Base-by-base conservation (phyloP, 2,113 vertebrate species). In the Pithys albifrons region DNA sequence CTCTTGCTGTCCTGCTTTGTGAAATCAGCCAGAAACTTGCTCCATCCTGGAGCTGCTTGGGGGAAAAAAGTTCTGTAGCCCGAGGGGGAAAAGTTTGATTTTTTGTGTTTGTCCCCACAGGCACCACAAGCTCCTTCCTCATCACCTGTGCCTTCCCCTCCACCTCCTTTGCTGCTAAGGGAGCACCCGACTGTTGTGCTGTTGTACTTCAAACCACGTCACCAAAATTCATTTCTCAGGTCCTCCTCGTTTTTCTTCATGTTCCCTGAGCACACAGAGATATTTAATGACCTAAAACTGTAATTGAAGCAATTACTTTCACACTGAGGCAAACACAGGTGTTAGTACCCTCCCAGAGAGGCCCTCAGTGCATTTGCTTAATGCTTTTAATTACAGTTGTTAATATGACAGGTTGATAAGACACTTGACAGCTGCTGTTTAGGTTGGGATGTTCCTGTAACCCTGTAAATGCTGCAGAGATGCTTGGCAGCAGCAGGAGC, bases 311-410 rank as follows among this genome's bases (percentile, higher is more conserved):
- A 91, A 86, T 94, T 85, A 70, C 46, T 59, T 80, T 33, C 77
- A 78, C 80, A 49, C 48, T 27, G 78, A 85, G 69, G 64, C 35
- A 66, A 58, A 31, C 7, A 0, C 25, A 73, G 88, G 82, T 84
- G 46, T 59, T 69, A 67, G 46, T 58, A 88, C 35, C 37, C 75
- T 96, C 77, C 67, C 78, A 85, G 75, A 83, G 59, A 79, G 75
- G 77, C 76, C 52, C 20, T 89, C 12, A 35, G 48, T 81, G 61
- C 39, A 64, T 88, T 80, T 94, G 55, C 80, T 67, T 69, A 84
- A 85, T 71, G 74, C 27, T 82, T 92, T 93, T 91, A 91, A 95
- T 95, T 88, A 64, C 76, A 71, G 71, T 14, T 61, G 62, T 78
- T 91, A 96, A 90, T 87, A 35, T 29, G 71, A 88, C 52, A 87